Evolutionary conservation across 1,140 invertebrate species (phyloP).

Genomic region (Microvelia longipes): DNA sequence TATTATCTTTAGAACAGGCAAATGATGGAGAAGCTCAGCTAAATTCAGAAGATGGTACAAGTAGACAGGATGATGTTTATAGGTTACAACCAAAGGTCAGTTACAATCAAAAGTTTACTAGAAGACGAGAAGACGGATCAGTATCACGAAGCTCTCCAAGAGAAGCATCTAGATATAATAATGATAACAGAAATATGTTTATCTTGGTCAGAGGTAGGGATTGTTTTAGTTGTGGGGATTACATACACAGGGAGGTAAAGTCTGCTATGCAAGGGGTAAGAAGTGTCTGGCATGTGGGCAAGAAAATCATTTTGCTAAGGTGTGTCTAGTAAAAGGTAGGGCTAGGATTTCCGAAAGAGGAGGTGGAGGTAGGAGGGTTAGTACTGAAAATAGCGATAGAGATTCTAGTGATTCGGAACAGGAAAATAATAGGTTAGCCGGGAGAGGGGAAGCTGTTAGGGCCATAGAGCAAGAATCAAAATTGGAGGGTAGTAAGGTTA

Average conservation of each 20-base stretch:
- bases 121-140: too few species aligned
- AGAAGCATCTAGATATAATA: too few species aligned
- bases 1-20: too few species aligned
- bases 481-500: not conserved
- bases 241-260: not conserved
- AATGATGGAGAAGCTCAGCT: too few species aligned
- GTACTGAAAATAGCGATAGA: not conserved
- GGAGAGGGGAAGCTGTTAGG: not conserved
- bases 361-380: not conserved
- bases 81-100: too few species aligned
- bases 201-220: not conserved
- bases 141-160: too few species aligned
- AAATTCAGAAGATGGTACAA: too few species aligned
- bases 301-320: not conserved
- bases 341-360: not conserved
- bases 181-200: too few species aligned
- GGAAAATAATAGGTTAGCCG: not conserved
- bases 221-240: not conserved
- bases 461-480: too few species aligned
- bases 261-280: not conserved
- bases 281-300: not conserved
- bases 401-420: not conserved
- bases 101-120: too few species aligned
- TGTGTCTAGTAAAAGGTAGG: not conserved
- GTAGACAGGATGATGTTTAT: too few species aligned